These are phyloP conservation scores for Incurvaria masculella DNA, from an alignment of 2,888 invertebrate species.

Conservation along the genomic window DNA sequence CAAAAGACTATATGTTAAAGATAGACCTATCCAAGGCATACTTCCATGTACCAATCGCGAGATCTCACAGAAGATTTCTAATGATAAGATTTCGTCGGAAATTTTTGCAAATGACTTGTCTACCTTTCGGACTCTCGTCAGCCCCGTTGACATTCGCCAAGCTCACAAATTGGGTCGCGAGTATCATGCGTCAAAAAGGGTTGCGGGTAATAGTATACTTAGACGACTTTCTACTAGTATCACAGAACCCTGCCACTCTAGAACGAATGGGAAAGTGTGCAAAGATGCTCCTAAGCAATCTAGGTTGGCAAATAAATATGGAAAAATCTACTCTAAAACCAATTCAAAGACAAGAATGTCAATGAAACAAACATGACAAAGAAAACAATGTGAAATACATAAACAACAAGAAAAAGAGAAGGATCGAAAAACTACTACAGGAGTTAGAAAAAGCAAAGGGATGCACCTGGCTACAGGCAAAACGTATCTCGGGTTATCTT, in stretches of 20 bases:
- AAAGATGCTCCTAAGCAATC: not conserved
- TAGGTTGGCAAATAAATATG: not conserved
- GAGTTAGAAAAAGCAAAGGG: not conserved
- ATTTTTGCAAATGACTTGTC: constrained; percentile 19
- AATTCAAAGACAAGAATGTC: not conserved
- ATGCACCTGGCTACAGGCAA: not conserved
- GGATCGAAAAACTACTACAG: not conserved
- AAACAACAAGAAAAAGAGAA: not conserved
- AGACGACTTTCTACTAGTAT: constrained; percentile 11
- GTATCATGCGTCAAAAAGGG: constrained; percentile 10
- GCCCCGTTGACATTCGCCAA: constrained; percentile 18
- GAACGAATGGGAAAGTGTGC: too few relatives aligned
- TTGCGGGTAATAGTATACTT: constrained; percentile 9
- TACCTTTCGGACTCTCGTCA: constrained; percentile 19
- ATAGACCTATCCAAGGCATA: too few relatives aligned
- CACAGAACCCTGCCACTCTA: too few relatives aligned
- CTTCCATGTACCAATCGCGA: too few relatives aligned
- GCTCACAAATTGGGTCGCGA: constrained; percentile 19
- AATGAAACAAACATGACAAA: not conserved
- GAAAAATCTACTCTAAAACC: not conserved
- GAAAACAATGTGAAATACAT: not conserved
- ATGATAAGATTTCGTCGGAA: constrained; percentile 15
- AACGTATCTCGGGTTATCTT: not conserved
- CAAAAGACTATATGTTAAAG: constrained; percentile 13
- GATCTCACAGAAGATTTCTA: too few relatives aligned